Conservation (phyloP, 2,888 invertebrate species). For the Petrophora chlorosata region DNA sequence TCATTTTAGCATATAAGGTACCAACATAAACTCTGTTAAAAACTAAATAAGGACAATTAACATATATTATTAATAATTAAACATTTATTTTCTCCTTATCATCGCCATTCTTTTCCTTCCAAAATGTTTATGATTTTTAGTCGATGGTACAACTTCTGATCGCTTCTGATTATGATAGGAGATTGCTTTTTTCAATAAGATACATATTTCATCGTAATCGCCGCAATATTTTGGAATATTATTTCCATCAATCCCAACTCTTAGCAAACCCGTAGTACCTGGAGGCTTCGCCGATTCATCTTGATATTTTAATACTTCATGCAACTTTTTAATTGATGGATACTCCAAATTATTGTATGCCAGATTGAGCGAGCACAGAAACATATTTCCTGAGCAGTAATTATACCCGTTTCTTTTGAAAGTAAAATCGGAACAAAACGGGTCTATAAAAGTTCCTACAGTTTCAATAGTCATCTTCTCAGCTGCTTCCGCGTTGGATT, state of each 20-base stretch:
- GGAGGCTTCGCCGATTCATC: constrained; percentile 11
- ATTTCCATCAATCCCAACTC: constrained; percentile 56
- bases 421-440: constrained; percentile 39
- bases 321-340: constrained; percentile 41
- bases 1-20: too few species aligned
- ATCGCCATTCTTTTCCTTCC: not conserved
- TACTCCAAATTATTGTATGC: constrained; percentile 53
- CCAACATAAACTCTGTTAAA: too few species aligned
- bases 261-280: constrained; percentile 46
- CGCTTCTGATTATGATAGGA: constrained; percentile 8
- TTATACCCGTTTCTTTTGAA: constrained; percentile 29
- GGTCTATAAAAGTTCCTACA: constrained; percentile 43
- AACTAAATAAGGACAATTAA: not conserved
- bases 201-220: constrained; percentile 42
- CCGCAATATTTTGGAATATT: constrained; percentile 42
- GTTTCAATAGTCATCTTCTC: constrained; percentile 37
- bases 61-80: not conserved
- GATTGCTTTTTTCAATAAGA: constrained; percentile 37
- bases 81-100: not conserved
- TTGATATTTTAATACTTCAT: constrained; percentile 53
- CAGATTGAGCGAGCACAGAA: constrained; percentile 56
- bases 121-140: too few species aligned
- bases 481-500: constrained; percentile 30
- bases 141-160: not conserved
- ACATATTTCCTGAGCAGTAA: constrained; percentile 52